phyloP scores from a whole-genome alignment of 2,797 vertebrate genomes.

The Momotus momota region DNA sequence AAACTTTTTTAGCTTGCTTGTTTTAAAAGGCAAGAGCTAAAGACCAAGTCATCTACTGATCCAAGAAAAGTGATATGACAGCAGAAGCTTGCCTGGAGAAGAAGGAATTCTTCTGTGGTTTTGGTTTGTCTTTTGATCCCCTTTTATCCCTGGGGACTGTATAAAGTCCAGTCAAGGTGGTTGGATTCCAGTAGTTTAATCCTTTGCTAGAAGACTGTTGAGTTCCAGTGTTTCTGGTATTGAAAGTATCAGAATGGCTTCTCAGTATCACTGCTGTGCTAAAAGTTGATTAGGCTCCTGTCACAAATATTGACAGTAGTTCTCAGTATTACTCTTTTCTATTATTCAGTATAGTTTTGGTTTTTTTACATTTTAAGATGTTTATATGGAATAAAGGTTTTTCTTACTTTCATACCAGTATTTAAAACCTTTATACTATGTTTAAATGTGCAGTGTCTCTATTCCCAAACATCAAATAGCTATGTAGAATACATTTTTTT shows the following conservation, averaged over 20 bases:
- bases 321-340: not conserved
- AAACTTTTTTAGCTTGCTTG: conserved; percentile 22
- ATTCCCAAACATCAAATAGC: not conserved
- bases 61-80: not conserved
- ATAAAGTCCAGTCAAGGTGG: not conserved
- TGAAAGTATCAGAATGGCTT: not conserved
- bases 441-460: not conserved
- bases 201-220: not conserved
- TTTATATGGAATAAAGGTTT: not conserved
- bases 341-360: not conserved
- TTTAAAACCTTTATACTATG: not conserved
- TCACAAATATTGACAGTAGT: not conserved
- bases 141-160: not conserved
- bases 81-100: conserved; percentile 6
- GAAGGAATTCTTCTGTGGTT: not conserved
- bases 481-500: not conserved
- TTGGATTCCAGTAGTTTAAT: not conserved
- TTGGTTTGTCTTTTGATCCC: not conserved
- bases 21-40: conserved; percentile 28
- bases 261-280: not conserved
- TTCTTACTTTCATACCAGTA: not conserved
- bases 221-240: not conserved
- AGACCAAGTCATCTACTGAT: not conserved
- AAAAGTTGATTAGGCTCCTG: not conserved
- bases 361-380: not conserved